Conservation (phyloP, 2,113 vertebrate species). For the Microtus montanus region DNA sequence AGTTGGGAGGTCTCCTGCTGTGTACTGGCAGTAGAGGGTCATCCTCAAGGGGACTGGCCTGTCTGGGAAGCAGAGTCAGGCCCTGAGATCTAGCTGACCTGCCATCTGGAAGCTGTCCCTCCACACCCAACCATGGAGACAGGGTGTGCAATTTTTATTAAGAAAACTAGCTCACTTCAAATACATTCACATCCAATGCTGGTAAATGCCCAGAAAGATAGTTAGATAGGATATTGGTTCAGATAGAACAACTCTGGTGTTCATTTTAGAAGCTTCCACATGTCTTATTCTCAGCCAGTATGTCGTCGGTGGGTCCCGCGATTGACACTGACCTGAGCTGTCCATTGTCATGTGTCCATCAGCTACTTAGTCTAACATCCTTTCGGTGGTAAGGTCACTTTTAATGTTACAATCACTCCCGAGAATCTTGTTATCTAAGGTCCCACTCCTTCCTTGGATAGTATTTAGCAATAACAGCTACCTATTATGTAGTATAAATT, state of each 20-base stretch:
- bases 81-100: not conserved
- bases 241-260: not conserved
- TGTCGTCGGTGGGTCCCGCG: not conserved
- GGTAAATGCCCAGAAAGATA: not conserved
- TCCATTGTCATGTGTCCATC: not conserved
- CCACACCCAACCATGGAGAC: not conserved
- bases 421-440: not conserved
- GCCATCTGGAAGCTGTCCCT: not conserved
- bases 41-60: not conserved
- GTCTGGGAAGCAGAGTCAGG: not conserved
- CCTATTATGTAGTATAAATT: not conserved
- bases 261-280: not conserved
- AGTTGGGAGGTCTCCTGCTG: not conserved
- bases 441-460: not conserved
- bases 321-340: fast-evolving
- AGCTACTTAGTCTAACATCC: not conserved
- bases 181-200: not conserved
- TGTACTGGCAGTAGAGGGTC: not conserved
- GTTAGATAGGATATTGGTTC: not conserved
- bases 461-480: not conserved
- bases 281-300: not conserved
- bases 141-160: not conserved
- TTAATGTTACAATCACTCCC: not conserved
- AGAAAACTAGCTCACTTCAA: not conserved
- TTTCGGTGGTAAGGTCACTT: not conserved